phyloP scores from a whole-genome alignment of 2,113 vertebrate species.

The Notothenia coriiceps region DNA sequence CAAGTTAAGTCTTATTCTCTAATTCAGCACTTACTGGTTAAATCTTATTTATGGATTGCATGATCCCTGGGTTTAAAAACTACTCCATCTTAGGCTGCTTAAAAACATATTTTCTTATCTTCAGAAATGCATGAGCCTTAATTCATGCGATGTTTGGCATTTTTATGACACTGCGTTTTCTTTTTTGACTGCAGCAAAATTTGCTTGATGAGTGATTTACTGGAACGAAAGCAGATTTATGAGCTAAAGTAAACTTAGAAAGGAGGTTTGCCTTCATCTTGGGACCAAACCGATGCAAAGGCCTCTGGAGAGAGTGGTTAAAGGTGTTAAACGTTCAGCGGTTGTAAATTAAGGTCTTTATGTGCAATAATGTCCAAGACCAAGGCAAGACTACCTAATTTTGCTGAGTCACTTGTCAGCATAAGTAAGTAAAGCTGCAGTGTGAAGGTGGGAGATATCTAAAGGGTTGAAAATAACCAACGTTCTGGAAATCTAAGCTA shows the following conservation, averaged over 20 bases:
- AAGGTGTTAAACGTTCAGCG: neutral
- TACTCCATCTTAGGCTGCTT: neutral
- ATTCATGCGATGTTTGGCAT: neutral
- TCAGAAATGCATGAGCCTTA: neutral
- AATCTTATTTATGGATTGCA: neutral
- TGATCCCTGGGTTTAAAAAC: neutral
- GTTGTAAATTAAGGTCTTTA: constrained; percentile 16
- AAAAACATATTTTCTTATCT: neutral
- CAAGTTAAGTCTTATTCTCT: neutral
- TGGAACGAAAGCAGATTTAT: neutral
- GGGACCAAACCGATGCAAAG: neutral
- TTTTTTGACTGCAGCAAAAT: neutral
- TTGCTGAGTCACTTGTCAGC: constrained; percentile 17
- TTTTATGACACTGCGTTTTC: neutral
- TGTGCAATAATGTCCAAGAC: constrained; percentile 5
- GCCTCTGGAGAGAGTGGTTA: neutral
- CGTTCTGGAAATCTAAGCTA: constrained; percentile 13
- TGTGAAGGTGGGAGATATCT: neutral
- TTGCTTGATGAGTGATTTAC: constrained; percentile 4
- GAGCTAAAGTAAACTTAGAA: neutral
- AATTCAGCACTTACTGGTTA: neutral
- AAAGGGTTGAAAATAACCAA: constrained; percentile 3
- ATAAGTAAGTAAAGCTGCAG: neutral
- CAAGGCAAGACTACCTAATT: constrained; percentile 14
- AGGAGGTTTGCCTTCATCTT: constrained; percentile 3